A percentile compares a stretch with the other conserved stretches of the same genome.
Evolutionary conservation across 2,797 vertebrate species (phyloP).

Genomic region (Hoplostethus atlanticus): DNA sequence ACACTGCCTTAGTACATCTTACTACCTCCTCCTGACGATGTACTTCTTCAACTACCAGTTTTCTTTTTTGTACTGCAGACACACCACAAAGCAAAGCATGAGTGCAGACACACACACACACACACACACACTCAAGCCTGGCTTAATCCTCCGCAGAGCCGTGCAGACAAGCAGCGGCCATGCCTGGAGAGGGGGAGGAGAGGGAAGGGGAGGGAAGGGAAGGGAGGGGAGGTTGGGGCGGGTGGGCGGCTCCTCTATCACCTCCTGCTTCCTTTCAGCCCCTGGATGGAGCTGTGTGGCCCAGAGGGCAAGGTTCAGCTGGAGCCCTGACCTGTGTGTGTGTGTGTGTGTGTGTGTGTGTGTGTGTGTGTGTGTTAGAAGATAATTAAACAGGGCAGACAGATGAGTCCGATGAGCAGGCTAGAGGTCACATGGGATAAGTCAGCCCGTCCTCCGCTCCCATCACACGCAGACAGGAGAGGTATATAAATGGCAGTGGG

Average conservation of each 20-base stretch:
- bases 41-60: too few relatives aligned
- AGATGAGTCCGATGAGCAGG: slow-evolving; percentile 66
- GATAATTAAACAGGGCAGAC: slow-evolving; percentile 77
- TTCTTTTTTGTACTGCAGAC: too few relatives aligned
- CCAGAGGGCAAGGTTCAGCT: slow-evolving; percentile 64
- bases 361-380: slow-evolving; percentile 8
- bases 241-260: slow-evolving; percentile 23
- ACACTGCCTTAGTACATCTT: too few relatives aligned
- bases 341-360: slow-evolving; percentile 18
- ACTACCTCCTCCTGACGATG: too few relatives aligned
- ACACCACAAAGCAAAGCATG: slow-evolving; percentile 17
- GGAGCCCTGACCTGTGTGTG: slow-evolving; percentile 60
- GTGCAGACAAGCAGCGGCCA: slow-evolving; percentile 50
- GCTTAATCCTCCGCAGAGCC: slow-evolving; percentile 51
- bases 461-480: slow-evolving; percentile 34
- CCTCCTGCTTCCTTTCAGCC: slow-evolving; percentile 33
- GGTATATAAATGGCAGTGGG: slow-evolving; percentile 60
- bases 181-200: slow-evolving; percentile 24
- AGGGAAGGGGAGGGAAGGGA: not conserved
- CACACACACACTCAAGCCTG: slow-evolving; percentile 5
- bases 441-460: slow-evolving; percentile 24
- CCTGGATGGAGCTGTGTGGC: slow-evolving; percentile 23
- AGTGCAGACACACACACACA: slow-evolving; percentile 3
- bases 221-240: slow-evolving; percentile 10
- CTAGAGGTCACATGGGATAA: slow-evolving; percentile 65